Evolutionary conservation across 1,140 invertebrate species (phyloP).

Genomic region (Ectropis grisescens): DNA sequence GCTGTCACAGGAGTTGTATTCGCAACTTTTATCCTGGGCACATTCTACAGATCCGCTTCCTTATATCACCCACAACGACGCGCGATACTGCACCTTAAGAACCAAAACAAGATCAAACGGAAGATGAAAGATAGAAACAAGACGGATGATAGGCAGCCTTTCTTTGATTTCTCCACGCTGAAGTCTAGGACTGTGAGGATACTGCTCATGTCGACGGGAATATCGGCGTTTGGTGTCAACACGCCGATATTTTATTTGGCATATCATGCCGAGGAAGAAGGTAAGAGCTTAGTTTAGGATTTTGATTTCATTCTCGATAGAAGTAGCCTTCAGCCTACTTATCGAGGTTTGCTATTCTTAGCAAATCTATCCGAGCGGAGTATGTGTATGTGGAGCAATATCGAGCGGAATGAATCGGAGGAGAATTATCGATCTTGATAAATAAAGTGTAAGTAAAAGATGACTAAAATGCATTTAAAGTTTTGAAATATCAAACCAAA

Average conservation of each 20-base stretch:
- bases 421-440: too few species aligned
- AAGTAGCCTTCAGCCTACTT: too few species aligned
- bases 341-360: too few species aligned
- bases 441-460: too few species aligned
- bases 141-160: constrained; percentile 82
- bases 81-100: constrained; percentile 91
- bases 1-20: constrained; percentile 87
- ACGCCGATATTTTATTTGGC: constrained; percentile 90
- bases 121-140: constrained; percentile 85
- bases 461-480: too few species aligned
- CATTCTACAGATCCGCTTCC: constrained; percentile 90
- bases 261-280: constrained; percentile 82
- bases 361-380: too few species aligned
- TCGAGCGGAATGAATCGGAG: too few species aligned
- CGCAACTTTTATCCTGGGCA: constrained; percentile 88
- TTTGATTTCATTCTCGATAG: too few species aligned
- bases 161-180: constrained; percentile 89
- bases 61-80: constrained; percentile 91
- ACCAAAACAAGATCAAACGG: constrained; percentile 81
- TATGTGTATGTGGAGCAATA: too few species aligned
- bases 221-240: constrained; percentile 86
- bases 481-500: too few species aligned
- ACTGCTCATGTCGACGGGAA: constrained; percentile 83
- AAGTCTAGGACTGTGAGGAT: constrained; percentile 88
- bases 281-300: too few species aligned